These are phyloP conservation scores for Neodiprion pinetum DNA, from an alignment of 1,140 invertebrate genomes.

Conservation along the genomic window DNA sequence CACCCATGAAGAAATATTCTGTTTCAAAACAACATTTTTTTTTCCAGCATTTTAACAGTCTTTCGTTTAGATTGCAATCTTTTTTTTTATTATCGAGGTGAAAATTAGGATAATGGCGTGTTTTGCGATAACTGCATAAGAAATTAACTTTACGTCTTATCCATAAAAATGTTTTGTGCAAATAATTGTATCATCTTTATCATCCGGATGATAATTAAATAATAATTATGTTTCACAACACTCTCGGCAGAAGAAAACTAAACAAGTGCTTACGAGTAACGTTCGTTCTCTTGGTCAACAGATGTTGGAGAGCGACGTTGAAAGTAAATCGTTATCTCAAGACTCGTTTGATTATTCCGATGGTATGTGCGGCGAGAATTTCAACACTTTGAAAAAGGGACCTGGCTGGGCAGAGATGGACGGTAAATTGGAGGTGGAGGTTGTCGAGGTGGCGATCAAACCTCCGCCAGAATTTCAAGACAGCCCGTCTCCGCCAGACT, in stretches of 20 bases:
- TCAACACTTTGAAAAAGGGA: constrained; percentile 82
- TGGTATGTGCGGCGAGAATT: constrained; percentile 78
- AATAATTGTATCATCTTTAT: not conserved
- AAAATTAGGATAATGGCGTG: too few species aligned
- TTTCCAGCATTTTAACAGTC: too few species aligned
- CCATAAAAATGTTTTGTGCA: too few species aligned
- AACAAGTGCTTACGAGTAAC: not conserved
- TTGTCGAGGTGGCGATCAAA: constrained; percentile 70
- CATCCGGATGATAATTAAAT: not conserved
- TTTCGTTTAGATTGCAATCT: too few species aligned
- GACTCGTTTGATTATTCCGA: constrained; percentile 73
- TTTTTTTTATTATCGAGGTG: too few species aligned
- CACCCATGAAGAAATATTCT: too few species aligned
- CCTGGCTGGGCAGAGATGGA: constrained; percentile 65
- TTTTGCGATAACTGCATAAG: too few species aligned
- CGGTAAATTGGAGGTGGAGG: constrained; percentile 54
- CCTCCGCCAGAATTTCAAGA: constrained; percentile 84
- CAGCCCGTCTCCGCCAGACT: constrained; percentile 58
- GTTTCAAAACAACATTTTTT: too few species aligned
- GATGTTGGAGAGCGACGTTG: constrained; percentile 73
- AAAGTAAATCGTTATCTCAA: constrained; percentile 69
- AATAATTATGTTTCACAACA: constrained; percentile 9
- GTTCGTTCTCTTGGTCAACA: constrained; percentile 38
- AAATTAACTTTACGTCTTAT: too few species aligned
- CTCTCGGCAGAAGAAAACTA: not conserved